A percentile compares a stretch with the other conserved stretches of the same genome.
These are phyloP conservation scores for Maccullochella peelii DNA, from an alignment of 2,113 vertebrate genomes.

Conservation along the genomic window DNA sequence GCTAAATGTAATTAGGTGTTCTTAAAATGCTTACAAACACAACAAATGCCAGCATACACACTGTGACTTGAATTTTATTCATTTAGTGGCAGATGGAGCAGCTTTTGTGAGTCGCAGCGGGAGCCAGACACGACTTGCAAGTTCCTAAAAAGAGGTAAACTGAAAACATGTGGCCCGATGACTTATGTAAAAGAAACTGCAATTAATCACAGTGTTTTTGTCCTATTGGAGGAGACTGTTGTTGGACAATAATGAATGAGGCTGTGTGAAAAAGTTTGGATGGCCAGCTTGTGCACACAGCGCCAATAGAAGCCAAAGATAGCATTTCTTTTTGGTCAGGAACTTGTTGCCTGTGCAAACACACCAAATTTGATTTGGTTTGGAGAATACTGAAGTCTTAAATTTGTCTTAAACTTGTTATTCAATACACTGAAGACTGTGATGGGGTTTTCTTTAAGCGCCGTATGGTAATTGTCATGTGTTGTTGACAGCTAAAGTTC, in stretches of 20 bases:
- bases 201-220: constrained; percentile 26
- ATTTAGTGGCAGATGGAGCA: constrained; percentile 9
- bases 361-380: constrained; percentile 10
- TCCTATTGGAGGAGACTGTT: constrained; percentile 41
- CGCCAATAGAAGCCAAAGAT: constrained; percentile 25
- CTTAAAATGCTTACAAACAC: constrained; percentile 3
- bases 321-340: constrained; percentile 26
- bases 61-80: background rate
- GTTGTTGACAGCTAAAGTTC: constrained; percentile 16
- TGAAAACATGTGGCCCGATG: constrained; percentile 3
- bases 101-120: background rate
- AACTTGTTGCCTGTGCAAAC: constrained; percentile 9
- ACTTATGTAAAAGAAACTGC: constrained; percentile 6
- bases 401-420: constrained; percentile 10
- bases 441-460: background rate
- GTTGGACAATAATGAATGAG: constrained; percentile 33
- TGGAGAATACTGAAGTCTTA: constrained; percentile 5
- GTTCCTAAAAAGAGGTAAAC: constrained; percentile 48
- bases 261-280: constrained; percentile 10
- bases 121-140: constrained; percentile 26
- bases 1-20: constrained; percentile 20
- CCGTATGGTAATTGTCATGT: constrained; percentile 24
- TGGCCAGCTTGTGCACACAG: background rate
- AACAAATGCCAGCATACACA: constrained; percentile 18
- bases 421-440: background rate